Evolutionary conservation across 2,797 vertebrate species (phyloP).

Genomic region (Todus mexicanus): DNA sequence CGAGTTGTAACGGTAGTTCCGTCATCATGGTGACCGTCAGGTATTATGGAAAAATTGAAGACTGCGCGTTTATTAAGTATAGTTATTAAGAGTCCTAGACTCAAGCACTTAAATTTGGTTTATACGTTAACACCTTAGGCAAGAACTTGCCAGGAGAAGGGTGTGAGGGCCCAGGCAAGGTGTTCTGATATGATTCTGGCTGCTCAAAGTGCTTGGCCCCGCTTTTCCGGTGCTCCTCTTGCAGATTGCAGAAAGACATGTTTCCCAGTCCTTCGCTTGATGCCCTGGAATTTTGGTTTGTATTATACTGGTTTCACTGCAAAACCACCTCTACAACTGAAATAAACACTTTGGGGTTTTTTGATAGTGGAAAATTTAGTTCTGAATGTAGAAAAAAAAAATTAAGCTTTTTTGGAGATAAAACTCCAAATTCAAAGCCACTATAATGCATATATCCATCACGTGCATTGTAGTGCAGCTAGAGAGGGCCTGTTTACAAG

Average conservation of each 20-base stretch:
- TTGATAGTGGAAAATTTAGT: neutral
- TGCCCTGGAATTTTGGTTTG: neutral
- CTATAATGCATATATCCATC: neutral
- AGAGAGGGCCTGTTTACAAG: no score
- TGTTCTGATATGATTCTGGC: neutral
- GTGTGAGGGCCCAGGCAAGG: neutral
- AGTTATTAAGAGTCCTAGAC: neutral
- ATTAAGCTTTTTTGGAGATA: neutral
- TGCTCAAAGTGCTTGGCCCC: neutral
- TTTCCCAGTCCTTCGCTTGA: accelerated
- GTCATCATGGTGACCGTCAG: neutral
- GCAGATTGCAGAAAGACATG: neutral
- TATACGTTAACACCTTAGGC: accelerated
- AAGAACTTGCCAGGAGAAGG: neutral
- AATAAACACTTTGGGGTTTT: neutral
- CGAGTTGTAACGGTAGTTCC: neutral
- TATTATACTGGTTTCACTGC: neutral
- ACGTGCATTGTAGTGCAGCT: no score
- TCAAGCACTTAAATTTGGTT: neutral
- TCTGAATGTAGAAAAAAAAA: neutral
- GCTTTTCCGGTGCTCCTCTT: neutral
- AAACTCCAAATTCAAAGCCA: neutral
- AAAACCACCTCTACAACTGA: neutral
- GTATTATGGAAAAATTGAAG: neutral
- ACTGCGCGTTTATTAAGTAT: neutral